Base-by-base conservation (phyloP, 92 coral and sea anemone genomes). In the Isaurus tuberculatus region DNA sequence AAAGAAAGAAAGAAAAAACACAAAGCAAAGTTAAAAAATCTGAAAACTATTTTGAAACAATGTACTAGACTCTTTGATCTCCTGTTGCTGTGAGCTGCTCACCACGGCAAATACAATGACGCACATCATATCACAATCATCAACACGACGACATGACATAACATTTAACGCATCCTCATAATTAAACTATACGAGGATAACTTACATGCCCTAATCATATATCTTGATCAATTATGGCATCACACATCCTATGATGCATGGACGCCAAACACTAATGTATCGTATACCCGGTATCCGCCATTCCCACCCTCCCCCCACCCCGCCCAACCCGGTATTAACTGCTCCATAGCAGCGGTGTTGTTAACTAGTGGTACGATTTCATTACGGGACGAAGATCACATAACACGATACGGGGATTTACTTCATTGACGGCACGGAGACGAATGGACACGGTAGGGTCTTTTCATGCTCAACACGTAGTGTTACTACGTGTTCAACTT, bases 111-210 rank as follows among this genome's bases (percentile, higher is more conserved):
- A 49, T 28, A 37, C 81, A 34, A 20, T 6, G n/a, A 34, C 22
- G 63, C n/a, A 75, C 81, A 75, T 75, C 81, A 75, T 75, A 75
- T 75, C 81, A 58, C 82, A 55, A 77, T 77, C 82, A 77, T 77
- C 82, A 58, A 77, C 82, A 23, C 23, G 82, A 77, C 70, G 82
- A 57, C 55, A 77, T 77, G 64, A 74, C 81, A 75, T 32, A 55
- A 75, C 81, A 75, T 53, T 75, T 20, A 60, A 77, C 36, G 82
- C 82, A 77, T 77, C 60, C 69, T 51, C 48, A 53, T 55, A 36
- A n/a, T 49, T 27, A 75, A 32, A 77, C 67, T 77, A 69, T 51
- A 77, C 82, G 34, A 34, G 51, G 17, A 20, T 58, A 60, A 58
- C 81, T 20, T 43, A 58, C 70, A 60, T 58, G 55, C 82, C 82